Base-by-base conservation (phyloP, 2,113 vertebrate species). In the Cephalopholis sonnerati region DNA sequence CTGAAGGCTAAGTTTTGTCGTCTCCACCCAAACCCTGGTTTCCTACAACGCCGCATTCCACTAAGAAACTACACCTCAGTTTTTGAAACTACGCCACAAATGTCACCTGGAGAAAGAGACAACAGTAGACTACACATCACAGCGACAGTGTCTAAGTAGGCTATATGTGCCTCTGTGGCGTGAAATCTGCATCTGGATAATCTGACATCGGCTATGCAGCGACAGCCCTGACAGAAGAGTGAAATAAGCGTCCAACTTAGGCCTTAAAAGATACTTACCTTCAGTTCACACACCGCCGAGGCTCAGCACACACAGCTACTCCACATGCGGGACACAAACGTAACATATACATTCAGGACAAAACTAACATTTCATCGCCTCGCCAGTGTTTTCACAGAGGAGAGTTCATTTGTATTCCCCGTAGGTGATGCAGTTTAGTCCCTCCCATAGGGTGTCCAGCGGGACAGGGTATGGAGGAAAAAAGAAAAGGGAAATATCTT, bases 1-100 rank as follows among this genome's bases (percentile, higher is more conserved):
- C 70, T 81, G 22, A 51, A 32, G 24, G 29, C 25, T 50, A 48
- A 68, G n/a, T 78, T 78, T 51, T 8, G 22, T 46, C 62, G 90
- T 87, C 83, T 90, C 90, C 93, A 86, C 91, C 91, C 89, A 75
- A 55, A 41, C 57, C 72, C 46, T 1, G 13, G 22, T 78, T 87
- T 74, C 73, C 53, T 3, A 36, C 83, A 18, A 46, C 59, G 29
- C 0, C 27, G 22, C 77, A 29, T 71, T 71, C 41, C 53, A 8
- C 61, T 32, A 44, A 62, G 1, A 78, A 75, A 78, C 18, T 54
- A 27, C 54, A 71, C 12, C 16, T 16, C 32, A 18, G 9, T 50
- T 5, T 6, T 8, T 1, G 1, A 59, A 74, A 57, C 24, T 53
- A 27, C 12, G 11, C 4, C 6, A 18, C 27, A 54, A 86, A 81